These are phyloP conservation scores for Agrilus biguttatus DNA, from an alignment of 2,888 invertebrate species.

Conservation along the genomic window DNA sequence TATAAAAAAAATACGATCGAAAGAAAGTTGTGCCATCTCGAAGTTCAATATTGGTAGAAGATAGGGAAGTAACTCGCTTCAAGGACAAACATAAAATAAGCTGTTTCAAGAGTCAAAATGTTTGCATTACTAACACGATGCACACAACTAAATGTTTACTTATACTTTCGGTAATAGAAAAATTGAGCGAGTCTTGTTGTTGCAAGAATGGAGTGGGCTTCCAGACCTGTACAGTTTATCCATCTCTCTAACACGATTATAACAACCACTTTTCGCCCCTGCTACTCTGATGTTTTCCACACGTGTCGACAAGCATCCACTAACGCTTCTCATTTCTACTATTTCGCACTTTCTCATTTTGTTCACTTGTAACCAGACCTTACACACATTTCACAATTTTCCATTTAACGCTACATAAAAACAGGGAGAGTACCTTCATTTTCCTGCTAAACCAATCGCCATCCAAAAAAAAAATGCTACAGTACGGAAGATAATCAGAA, in stretches of 20 bases:
- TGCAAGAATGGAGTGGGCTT: constrained; percentile 20
- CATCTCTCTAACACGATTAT: constrained; percentile 18
- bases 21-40: no score
- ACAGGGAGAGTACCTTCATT: constrained; percentile 8
- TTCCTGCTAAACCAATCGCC: constrained; percentile 8
- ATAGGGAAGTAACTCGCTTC: constrained; percentile 1
- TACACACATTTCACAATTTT: constrained; percentile 12
- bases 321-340: no score
- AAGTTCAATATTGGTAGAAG: no score
- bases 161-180: constrained; percentile 31
- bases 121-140: constrained; percentile 26
- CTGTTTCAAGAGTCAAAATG: constrained; percentile 17
- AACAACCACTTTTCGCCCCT: constrained; percentile 5
- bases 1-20: no score
- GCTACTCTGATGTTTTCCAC: constrained; percentile 2
- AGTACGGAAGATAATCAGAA: no score
- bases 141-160: constrained; percentile 28
- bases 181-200: constrained; percentile 24
- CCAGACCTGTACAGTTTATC: constrained; percentile 9
- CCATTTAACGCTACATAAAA: constrained; percentile 16
- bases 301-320: constrained; percentile 5
- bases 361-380: no score
- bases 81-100: constrained; percentile 9
- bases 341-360: no score
- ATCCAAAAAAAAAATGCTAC: no score